phyloP scores from a whole-genome alignment of 30 jellyfish, hydroid and myxozoan species.

The Pseudorhiza aurosa region DNA sequence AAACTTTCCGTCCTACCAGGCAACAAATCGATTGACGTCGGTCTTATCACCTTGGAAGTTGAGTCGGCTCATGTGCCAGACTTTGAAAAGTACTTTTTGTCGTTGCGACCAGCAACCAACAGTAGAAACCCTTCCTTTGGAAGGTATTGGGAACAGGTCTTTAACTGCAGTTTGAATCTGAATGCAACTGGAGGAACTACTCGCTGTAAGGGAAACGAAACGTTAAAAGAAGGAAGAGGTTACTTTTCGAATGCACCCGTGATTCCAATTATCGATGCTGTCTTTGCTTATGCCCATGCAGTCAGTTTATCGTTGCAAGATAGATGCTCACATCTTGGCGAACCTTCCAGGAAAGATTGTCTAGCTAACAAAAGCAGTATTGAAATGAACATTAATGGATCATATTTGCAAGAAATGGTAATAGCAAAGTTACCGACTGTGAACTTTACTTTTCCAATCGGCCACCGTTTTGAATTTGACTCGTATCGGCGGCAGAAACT shows the following conservation, averaged over 20 bases:
- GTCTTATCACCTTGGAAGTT: conserved; percentile 59
- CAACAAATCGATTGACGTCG: conserved; percentile 23
- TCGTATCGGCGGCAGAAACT: not conserved
- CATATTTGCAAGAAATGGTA: not conserved
- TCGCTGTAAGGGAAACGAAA: conserved; percentile 5
- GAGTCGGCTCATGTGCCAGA: conserved; percentile 16
- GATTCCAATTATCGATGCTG: conserved; percentile 72
- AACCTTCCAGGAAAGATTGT: not conserved
- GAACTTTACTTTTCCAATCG: not conserved
- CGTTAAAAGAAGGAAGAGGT: conserved; percentile 28
- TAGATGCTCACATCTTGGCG: not conserved
- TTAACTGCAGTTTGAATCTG: conserved; percentile 49
- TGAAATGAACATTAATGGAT: not conserved
- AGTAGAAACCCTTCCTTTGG: conserved; percentile 55
- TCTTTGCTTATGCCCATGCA: conserved; percentile 6
- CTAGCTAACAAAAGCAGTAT: not conserved
- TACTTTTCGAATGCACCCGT: conserved; percentile 70
- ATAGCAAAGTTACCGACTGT: conserved; percentile 2
- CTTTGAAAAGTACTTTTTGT: conserved; percentile 51
- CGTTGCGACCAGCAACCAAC: conserved; percentile 56
- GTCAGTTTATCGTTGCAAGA: not conserved
- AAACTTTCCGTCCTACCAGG: conserved; percentile 38
- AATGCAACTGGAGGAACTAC: not conserved
- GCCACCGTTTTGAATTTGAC: conserved; percentile 19
- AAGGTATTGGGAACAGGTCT: conserved; percentile 67